Base-by-base conservation (phyloP, 2,113 vertebrate genomes). In the Pachypanchax playfairii region DNA sequence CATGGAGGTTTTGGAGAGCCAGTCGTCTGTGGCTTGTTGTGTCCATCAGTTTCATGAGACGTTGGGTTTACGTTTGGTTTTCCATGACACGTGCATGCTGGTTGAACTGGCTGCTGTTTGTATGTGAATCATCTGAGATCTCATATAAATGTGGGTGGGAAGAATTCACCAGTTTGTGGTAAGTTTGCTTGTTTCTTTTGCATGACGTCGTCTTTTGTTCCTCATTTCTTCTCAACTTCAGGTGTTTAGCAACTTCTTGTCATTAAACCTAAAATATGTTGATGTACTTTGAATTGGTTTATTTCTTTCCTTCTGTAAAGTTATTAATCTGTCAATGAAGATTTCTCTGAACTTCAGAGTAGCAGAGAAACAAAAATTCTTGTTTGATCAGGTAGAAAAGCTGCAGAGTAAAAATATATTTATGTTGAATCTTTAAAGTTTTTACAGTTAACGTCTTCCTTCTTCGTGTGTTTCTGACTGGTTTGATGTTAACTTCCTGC, bases 101-200 rank as follows among this genome's bases (percentile, higher is more conserved):
- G 88, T 94, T 92, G 91, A 94, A 92, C 93, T 94, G 94, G 78
- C 91, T 92, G 90, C 92, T 93, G 89, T 85, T 84, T 85, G 53
- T 75, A 73, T 70, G 79, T 85, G 54, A 86, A 76, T 67, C 41
- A 59, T 46, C 66, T 69, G 58, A 83, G 29, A 13, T 12, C 15
- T 54, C 83, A 60, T 79, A 33, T 79, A 41, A 65, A 66, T 52
- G 67, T 73, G 51, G 68, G 70, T 85, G 70, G 44, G 31, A 47
- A 46, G 54, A 74, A 49, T 4, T 49, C 39, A 29, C 43, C 18
- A 67, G 47, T 65, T 52, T 58, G 70, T 82, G 89, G 90, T 92
- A 90, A 91, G 91, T 88, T 70, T 17, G 46, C n/a, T n/a, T n/a
- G n/a, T n/a, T n/a, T n/a, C n/a, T n/a, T 73, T 73, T 80, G 80